phyloP scores from a whole-genome alignment of 2,113 vertebrate genomes.

The Neogale vison region DNA sequence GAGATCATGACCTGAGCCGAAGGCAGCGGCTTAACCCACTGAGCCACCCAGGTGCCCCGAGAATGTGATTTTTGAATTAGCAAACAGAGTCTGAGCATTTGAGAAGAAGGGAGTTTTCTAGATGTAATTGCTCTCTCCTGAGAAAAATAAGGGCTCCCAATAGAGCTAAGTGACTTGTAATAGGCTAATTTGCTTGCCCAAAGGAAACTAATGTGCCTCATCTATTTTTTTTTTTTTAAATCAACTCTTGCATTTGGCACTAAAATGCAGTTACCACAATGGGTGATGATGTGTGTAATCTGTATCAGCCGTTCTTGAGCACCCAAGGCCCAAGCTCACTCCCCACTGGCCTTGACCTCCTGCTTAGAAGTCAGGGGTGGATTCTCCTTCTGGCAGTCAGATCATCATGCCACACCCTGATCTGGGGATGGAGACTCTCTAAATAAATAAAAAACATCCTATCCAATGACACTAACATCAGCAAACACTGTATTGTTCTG shows the following conservation, averaged over 20 bases:
- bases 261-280: not conserved
- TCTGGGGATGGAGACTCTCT: not conserved
- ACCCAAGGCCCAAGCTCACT: not conserved
- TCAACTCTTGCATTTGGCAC: not conserved
- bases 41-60: no score
- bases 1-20: no score
- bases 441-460: not conserved
- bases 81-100: conserved; percentile 16
- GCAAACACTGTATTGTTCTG: not conserved
- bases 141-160: conserved; percentile 52
- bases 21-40: no score
- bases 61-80: conserved; percentile 67
- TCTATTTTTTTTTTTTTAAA: not conserved
- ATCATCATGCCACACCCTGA: not conserved
- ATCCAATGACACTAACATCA: not conserved
- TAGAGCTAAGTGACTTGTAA: conserved; percentile 21
- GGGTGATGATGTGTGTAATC: not conserved
- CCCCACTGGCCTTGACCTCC: not conserved
- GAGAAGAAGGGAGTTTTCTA: conserved; percentile 48
- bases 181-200: conserved; percentile 57
- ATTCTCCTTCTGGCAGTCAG: not conserved
- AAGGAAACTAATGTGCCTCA: not conserved
- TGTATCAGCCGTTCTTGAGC: not conserved
- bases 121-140: conserved; percentile 59
- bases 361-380: not conserved